Base-by-base conservation (phyloP, 2,113 vertebrate genomes). In the Garra rufa region DNA sequence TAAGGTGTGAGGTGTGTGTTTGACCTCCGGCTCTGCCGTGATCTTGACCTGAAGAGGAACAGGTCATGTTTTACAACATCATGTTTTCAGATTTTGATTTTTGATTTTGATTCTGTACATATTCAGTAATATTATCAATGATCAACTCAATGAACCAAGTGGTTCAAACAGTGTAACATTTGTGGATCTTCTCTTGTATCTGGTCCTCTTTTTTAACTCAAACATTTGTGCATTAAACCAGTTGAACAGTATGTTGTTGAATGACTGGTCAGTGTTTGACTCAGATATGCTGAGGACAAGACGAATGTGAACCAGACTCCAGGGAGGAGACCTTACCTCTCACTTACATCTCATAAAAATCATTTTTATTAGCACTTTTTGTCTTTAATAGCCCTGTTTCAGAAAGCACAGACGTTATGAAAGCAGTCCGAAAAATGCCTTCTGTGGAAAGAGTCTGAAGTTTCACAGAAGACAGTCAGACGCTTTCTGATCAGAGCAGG, bases 321-420 rank as follows among this genome's bases (percentile, higher is more conserved):
- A 91, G 85, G 77, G 89, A 91, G 88, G 90, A 89, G 88, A 79
- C 85, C 88, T 84, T 48, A 87, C 83, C 79, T 88, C 88, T 76
- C 73, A 88, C 89, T 85, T 85, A 88, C 85, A 82, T 93, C 89
- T 92, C 89, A 88, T 94, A 91, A 94, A 93, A 91, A 88, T 88
- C 2, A 91, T 90, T 92, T 93, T 94, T 93, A 94, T 93, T 90
- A 92, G 91, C 88, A 85, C 91, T 89, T 92, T 93, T 75, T 79
- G 70, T 28, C 86, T 91, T 94, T 93, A 92, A 91, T 81, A 89
- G 87, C 88, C 85, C n/a, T 80, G 71, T 88, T 81, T 82, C 80
- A 85, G 85, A 86, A 76, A 70, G 79, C 82, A 85, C 67, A 89
- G 90, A 89, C 85, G 77, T 83, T 3, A 3, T 8, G 52, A 57